A percentile compares a stretch with the other conserved stretches of the same genome.
Evolutionary conservation across 2,797 vertebrate genomes (phyloP).

Genomic region (Bucorvus abyssinicus): DNA sequence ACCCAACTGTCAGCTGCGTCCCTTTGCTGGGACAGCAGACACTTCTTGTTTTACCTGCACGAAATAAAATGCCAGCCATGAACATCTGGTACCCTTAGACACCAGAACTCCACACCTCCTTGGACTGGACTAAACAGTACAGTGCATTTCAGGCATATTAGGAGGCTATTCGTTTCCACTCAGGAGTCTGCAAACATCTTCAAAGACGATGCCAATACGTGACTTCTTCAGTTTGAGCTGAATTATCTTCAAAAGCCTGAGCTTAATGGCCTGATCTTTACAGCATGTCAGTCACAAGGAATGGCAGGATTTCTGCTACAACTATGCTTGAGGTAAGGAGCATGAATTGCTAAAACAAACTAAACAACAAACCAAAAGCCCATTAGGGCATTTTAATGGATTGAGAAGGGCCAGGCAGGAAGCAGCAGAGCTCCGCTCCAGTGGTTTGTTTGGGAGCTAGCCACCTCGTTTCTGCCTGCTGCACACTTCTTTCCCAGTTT

Average conservation of each 20-base stretch:
- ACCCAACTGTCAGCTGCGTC: background rate
- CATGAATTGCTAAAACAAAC: conserved; percentile 58
- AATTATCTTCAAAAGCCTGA: background rate
- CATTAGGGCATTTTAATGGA: conserved; percentile 59
- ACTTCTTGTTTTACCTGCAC: background rate
- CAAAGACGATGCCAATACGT: background rate
- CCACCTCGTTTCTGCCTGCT: conserved; percentile 45
- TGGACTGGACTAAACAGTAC: rapidly evolving
- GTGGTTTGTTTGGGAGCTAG: conserved; percentile 43
- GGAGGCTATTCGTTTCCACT: background rate
- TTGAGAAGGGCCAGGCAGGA: conserved; percentile 58
- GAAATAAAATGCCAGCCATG: background rate
- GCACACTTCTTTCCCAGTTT: conserved; percentile 54
- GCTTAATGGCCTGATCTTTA: background rate
- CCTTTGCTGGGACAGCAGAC: background rate
- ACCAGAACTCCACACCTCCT: background rate
- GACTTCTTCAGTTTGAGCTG: background rate
- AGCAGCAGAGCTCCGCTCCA: conserved; percentile 50
- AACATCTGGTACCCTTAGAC: background rate
- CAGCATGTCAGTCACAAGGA: background rate
- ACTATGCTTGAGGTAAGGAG: conserved; percentile 43
- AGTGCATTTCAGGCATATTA: background rate
- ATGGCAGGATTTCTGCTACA: background rate
- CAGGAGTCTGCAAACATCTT: background rate
- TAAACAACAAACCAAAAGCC: conserved; percentile 66